Conservation (phyloP, 2,113 vertebrate species). For the Ovibos moschatus region DNA sequence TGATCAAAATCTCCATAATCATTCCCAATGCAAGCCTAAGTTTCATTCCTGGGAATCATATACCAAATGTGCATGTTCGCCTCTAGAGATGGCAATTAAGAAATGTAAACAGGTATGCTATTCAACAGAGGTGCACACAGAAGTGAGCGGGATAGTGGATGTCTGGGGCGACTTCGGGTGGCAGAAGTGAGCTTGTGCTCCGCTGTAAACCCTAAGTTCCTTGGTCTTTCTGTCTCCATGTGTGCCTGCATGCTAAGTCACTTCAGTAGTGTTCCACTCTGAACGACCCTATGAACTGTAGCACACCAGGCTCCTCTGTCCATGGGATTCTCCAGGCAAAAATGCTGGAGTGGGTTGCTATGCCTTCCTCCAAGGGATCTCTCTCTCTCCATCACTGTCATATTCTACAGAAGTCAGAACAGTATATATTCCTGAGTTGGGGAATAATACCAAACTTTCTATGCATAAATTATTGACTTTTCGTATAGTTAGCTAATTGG, state of each 20-base stretch:
- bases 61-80: not conserved
- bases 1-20: not conserved
- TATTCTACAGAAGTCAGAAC: not conserved
- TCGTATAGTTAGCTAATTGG: not conserved
- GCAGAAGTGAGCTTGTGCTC: not conserved
- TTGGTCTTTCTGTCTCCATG: not conserved
- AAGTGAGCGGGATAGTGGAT: rapidly evolving
- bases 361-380: not conserved
- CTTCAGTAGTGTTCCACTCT: not conserved
- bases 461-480: not conserved
- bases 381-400: not conserved
- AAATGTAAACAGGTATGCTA: not conserved
- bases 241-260: not conserved
- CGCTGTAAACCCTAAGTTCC: not conserved
- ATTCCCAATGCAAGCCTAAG: not conserved
- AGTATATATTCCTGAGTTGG: not conserved
- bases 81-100: not conserved
- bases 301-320: not conserved
- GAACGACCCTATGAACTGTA: not conserved
- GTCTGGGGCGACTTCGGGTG: not conserved
- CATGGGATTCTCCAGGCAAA: not conserved
- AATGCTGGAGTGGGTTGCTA: not conserved
- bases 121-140: not conserved
- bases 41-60: not conserved
- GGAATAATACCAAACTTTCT: not conserved